phyloP scores from a whole-genome alignment of 2,888 invertebrate species.

The Napeogenes sylphis region DNA sequence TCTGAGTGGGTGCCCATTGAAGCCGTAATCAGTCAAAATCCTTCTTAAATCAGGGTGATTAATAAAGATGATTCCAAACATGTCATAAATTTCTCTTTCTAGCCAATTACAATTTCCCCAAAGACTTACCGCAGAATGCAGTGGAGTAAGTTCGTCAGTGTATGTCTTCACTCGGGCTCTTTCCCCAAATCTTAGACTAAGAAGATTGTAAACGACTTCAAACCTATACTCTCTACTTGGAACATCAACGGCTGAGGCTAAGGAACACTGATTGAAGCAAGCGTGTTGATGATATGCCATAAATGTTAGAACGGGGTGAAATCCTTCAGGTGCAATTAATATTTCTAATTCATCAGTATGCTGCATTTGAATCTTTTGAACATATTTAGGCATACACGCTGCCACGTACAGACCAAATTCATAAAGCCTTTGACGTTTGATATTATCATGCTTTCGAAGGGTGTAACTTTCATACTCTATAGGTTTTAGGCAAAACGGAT shows the following conservation, averaged over 20 bases:
- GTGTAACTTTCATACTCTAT: constrained; percentile 47
- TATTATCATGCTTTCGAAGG: constrained; percentile 55
- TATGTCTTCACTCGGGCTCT: constrained; percentile 59
- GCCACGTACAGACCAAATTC: constrained; percentile 67
- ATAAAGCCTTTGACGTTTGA: constrained; percentile 53
- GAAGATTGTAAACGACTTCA: constrained; percentile 57
- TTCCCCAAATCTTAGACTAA: constrained; percentile 53
- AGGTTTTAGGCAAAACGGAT: constrained; percentile 50
- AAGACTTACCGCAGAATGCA: constrained; percentile 51
- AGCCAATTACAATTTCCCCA: constrained; percentile 51
- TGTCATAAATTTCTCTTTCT: constrained; percentile 66
- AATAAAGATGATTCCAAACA: constrained; percentile 63
- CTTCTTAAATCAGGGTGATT: constrained; percentile 68
- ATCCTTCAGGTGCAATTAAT: constrained; percentile 58
- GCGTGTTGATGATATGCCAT: constrained; percentile 61
- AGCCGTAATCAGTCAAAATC: constrained; percentile 67
- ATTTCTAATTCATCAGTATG: constrained; percentile 63
- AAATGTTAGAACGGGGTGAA: constrained; percentile 55
- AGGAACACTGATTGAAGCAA: constrained; percentile 55
- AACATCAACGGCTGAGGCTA: constrained; percentile 62
- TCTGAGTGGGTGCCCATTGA: constrained; percentile 63
- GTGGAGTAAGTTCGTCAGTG: constrained; percentile 64
- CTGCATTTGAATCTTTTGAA: constrained; percentile 64
- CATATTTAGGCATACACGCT: constrained; percentile 63
- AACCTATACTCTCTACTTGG: constrained; percentile 60